These are phyloP conservation scores for Cydia strobilella DNA, from an alignment of 1,140 invertebrate genomes.

Conservation along the genomic window DNA sequence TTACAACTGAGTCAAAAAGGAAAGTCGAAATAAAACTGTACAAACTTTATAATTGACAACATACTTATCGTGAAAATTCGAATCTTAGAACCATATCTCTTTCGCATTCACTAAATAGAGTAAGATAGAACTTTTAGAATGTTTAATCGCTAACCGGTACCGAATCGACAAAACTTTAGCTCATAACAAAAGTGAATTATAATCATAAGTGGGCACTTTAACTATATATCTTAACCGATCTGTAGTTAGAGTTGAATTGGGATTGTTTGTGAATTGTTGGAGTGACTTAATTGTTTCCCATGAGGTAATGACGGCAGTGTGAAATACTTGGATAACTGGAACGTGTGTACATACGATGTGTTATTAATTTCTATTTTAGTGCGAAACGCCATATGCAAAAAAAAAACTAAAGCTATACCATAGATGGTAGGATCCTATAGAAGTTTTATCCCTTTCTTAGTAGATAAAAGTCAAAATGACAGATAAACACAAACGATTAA, in stretches of 20 bases:
- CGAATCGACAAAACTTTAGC: background rate
- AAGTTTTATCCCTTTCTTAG: no score
- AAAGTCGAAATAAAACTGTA: no score
- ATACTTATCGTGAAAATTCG: no score
- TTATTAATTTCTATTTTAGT: background rate
- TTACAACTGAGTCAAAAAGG: no score
- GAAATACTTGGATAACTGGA: slow-evolving; percentile 8
- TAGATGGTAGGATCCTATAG: no score
- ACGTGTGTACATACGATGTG: slow-evolving; percentile 12
- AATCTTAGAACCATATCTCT: no score
- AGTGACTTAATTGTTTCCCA: slow-evolving; percentile 14
- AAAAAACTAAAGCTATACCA: no score
- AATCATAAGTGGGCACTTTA: background rate
- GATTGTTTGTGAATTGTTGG: background rate
- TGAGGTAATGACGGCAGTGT: background rate
- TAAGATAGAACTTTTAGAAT: no score
- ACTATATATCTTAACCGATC: background rate
- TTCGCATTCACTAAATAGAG: no score
- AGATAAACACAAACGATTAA: no score
- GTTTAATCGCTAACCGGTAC: background rate
- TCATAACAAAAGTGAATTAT: background rate
- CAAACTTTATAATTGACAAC: no score
- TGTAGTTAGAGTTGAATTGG: background rate
- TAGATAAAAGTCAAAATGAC: no score
- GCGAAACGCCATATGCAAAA: background rate